Evolutionary conservation across 2,113 vertebrate species (phyloP), one percentile per base, ranked within the genome.

Genomic region (Callospermophilus lateralis): DNA sequence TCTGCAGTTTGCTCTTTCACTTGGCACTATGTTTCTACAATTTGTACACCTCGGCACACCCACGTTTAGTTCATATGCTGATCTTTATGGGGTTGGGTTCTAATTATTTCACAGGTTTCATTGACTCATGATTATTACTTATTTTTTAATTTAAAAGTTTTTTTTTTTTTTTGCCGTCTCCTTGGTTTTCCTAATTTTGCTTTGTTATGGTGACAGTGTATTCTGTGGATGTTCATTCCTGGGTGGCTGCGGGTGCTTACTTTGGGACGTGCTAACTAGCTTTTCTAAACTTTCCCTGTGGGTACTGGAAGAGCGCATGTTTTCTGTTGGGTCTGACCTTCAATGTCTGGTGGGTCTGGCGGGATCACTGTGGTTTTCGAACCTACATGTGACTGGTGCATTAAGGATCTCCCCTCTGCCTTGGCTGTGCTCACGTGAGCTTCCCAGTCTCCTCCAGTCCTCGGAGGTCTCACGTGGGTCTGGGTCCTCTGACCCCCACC

Each of bases 301-400:
- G 22, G n/a, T 5, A 0, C 13, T 28, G 30, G 55, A 19, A 45
- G 32, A 45, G 28, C 0, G 0, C 51, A 0, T 3, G 7, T 45
- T 77, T 70, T 89, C n/a, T 45, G 0, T 15, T 34, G 39, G 51
- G 8, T 34, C 48, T 17, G 6, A n/a, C 70, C 22, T 48, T 32
- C 8, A 7, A 1, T 45, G 16, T 45, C 45, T 22, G 5, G 51
- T 48, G 8, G 34, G 19, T 45, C 30, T 30, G 5, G 51, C 4
- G 45, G 63, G 67, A 11, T 15, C 20, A 10, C 1, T 63, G 63
- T 63, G 13, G 37, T 79, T 91, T 30, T 39, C 72, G 24, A 30
- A 24, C 39, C 34, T 34, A 0, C 6, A 11, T 39, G 15, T 58
- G 28, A 11, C 37, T 30, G 39, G 30, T 16, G 8, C 34, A 20